Evolutionary conservation across 2,888 invertebrate genomes (phyloP), one percentile per base, ranked within the genome.

Genomic region (Trachelus tabidus): DNA sequence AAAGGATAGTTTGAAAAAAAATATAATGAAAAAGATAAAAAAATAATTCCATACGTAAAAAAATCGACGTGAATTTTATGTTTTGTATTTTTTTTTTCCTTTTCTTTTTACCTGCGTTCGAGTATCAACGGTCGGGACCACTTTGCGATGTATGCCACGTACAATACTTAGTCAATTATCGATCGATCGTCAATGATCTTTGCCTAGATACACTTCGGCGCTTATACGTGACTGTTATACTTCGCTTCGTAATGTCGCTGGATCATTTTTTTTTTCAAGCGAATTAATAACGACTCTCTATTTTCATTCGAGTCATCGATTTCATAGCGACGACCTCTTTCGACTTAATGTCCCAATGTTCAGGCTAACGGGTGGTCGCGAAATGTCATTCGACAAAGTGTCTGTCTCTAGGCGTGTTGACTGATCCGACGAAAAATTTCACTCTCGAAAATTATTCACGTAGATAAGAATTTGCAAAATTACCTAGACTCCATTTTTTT

Each of bases 91-190:
- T 30, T 30, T 69, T 31, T 71, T 11, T 11, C 11, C 11, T 11
- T 30, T 33, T 11, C 12, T 30, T 33, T 12, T 69, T 84, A 78
- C 78, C 71, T 82, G 81, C 77, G 80, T 77, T 79, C 81, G 81
- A 80, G 79, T 81, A 82, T 80, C 80, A 81, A 79, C 79, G 81
- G 83, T 86, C 85, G 87, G 87, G 87, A 88, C 87, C 87, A 88
- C 83, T 85, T 84, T 83, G 85, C 85, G 85, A 84, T 83, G 82
- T 84, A 81, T 80, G 83, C 82, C 82, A 86, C 84, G 86, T 86
- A 87, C 86, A 87, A 87, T 86, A 87, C 85, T 85, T 85, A 87
- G 87, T 87, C 87, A 87, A 87, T 87, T 87, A 87, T 82, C 73
- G 69, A 31, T 40, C 31, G 40, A 74, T 30, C 35, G 31, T 37